These are phyloP conservation scores for Thymelicus acteon DNA, from an alignment of 2,888 invertebrate genomes.

Conservation along the genomic window DNA sequence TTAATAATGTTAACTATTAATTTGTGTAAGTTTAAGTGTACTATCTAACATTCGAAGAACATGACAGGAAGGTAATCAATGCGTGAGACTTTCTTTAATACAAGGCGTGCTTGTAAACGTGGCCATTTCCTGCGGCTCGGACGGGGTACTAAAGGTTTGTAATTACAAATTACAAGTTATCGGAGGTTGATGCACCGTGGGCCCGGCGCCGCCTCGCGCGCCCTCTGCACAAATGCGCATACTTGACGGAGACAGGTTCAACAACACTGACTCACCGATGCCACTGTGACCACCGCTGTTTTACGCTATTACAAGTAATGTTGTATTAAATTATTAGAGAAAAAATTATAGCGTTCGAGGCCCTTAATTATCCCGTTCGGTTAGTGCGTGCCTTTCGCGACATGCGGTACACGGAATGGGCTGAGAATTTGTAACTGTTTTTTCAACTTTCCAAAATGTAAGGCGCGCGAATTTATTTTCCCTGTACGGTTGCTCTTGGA, in stretches of 20 bases:
- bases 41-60: slow-evolving; percentile 22
- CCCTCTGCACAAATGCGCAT: slow-evolving; percentile 68
- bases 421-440: slow-evolving; percentile 48
- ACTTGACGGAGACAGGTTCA: slow-evolving; percentile 78
- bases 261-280: slow-evolving; percentile 67
- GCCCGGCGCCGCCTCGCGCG: slow-evolving; percentile 54
- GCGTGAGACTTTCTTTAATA: slow-evolving; percentile 32
- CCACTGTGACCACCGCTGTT: slow-evolving; percentile 58
- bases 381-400: slow-evolving; percentile 55
- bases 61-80: slow-evolving; percentile 34
- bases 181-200: slow-evolving; percentile 78
- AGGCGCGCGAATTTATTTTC: slow-evolving; percentile 11
- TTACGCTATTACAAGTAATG: slow-evolving; percentile 72
- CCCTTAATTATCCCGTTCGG: slow-evolving; percentile 60
- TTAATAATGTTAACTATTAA: slow-evolving; percentile 4
- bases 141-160: slow-evolving; percentile 77
- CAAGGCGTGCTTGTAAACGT: slow-evolving; percentile 62
- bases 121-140: slow-evolving; percentile 65
- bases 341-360: slow-evolving; percentile 54
- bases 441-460: slow-evolving; percentile 18
- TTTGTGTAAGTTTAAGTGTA: slow-evolving; percentile 9
- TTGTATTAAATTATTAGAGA: slow-evolving; percentile 67
- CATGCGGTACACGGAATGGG: slow-evolving; percentile 49
- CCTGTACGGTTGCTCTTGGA: slow-evolving; percentile 21
- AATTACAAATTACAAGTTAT: slow-evolving; percentile 82